These are phyloP conservation scores for Teleiodes luculella DNA, from an alignment of 2,888 invertebrate genomes.

Conservation along the genomic window DNA sequence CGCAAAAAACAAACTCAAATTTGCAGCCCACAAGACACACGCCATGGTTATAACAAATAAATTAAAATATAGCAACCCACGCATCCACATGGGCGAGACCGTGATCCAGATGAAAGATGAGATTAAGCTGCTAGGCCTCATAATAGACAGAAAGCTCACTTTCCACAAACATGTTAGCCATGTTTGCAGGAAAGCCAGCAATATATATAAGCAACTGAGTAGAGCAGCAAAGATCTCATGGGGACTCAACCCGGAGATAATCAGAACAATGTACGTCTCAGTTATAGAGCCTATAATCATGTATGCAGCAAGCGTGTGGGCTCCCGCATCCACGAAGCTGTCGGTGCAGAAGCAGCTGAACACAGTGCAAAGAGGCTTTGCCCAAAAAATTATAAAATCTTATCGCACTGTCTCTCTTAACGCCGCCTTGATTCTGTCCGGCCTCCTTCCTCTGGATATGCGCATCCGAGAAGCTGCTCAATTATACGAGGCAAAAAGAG, in stretches of 20 bases:
- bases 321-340: background rate
- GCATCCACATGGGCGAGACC: slow-evolving; percentile 3
- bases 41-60: background rate
- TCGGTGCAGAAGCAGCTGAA: background rate
- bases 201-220: slow-evolving; percentile 6
- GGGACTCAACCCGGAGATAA: background rate
- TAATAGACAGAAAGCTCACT: slow-evolving; percentile 15
- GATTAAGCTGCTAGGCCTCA: slow-evolving; percentile 20
- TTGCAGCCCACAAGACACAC: background rate
- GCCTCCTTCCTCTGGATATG: background rate
- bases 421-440: background rate
- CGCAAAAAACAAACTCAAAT: too few species aligned
- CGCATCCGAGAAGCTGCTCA: background rate
- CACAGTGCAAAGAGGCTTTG: background rate
- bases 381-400: background rate
- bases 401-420: background rate
- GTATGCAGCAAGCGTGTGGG: background rate
- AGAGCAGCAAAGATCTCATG: slow-evolving; percentile 6
- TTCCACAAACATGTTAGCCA: slow-evolving; percentile 2
- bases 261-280: slow-evolving; percentile 7
- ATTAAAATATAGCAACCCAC: background rate
- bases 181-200: background rate
- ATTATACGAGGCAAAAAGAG: background rate
- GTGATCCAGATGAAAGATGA: slow-evolving; percentile 3
- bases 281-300: background rate